phyloP scores from a whole-genome alignment of 2,113 vertebrate species.

The Anolis carolinensis region DNA sequence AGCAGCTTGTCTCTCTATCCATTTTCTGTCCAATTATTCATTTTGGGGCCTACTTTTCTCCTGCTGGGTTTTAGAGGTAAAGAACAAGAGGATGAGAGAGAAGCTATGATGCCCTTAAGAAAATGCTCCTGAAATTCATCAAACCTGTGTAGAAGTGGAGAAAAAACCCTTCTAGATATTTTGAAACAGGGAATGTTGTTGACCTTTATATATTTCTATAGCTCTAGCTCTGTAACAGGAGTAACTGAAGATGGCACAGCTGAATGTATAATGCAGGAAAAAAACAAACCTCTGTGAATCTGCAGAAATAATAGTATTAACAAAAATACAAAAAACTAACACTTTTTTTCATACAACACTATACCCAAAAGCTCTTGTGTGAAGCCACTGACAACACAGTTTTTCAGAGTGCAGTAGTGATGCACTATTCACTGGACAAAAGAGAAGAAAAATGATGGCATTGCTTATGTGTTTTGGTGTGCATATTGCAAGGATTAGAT shows the following conservation, averaged over 20 bases:
- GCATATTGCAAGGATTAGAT: rapidly evolving
- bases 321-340: neutral
- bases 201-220: neutral
- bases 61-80: neutral
- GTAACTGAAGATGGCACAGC: neutral
- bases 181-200: neutral
- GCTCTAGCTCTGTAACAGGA: neutral
- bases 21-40: neutral
- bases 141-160: neutral
- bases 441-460: neutral
- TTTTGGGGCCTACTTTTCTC: neutral
- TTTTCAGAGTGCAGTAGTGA: neutral
- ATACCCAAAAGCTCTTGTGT: neutral
- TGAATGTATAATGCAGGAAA: neutral
- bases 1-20: neutral
- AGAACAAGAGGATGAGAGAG: neutral
- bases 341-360: neutral
- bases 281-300: neutral
- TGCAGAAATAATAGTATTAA: neutral
- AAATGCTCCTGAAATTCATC: neutral
- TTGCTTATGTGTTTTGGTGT: rapidly evolving
- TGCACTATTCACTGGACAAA: neutral
- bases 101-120: neutral
- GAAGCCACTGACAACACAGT: neutral
- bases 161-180: neutral